A percentile compares a stretch with the other conserved stretches of the same genome.
phyloP scores from a whole-genome alignment of 2,113 vertebrate genomes.

The Athene noctua region DNA sequence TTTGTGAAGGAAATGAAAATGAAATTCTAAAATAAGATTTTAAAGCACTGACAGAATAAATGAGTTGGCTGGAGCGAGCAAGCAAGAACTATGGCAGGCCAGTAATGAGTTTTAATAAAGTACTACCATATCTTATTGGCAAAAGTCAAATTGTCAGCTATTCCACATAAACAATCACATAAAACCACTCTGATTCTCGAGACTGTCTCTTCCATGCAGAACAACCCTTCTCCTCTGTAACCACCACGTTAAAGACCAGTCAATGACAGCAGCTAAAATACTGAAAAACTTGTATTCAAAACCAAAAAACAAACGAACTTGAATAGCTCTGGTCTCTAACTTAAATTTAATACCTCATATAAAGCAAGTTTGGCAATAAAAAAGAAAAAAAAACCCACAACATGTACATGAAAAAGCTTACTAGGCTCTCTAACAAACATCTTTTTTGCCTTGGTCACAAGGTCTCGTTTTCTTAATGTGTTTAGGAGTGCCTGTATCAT shows the following conservation, averaged over 20 bases:
- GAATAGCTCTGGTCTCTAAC: background rate
- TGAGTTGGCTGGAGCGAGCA: background rate
- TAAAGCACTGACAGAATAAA: background rate
- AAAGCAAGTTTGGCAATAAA: background rate
- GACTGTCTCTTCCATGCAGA: background rate
- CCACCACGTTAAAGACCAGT: fast-evolving
- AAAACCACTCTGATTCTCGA: background rate
- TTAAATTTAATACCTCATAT: background rate
- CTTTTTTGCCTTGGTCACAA: background rate
- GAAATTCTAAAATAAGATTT: background rate
- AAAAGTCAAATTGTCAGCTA: background rate
- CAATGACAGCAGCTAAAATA: background rate
- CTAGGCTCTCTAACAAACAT: background rate
- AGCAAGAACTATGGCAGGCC: background rate
- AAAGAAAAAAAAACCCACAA: background rate
- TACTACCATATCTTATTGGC: background rate
- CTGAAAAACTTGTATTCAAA: background rate
- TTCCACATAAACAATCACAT: fast-evolving
- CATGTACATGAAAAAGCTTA: background rate
- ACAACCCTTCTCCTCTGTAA: background rate
- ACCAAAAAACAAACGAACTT: background rate
- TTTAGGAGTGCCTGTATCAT: slow-evolving; percentile 12
- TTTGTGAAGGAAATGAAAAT: background rate
- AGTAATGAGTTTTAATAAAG: background rate
- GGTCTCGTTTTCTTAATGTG: background rate